These are phyloP conservation scores for Anhinga anhinga DNA, from an alignment of 2,113 vertebrate species.

Conservation along the genomic window DNA sequence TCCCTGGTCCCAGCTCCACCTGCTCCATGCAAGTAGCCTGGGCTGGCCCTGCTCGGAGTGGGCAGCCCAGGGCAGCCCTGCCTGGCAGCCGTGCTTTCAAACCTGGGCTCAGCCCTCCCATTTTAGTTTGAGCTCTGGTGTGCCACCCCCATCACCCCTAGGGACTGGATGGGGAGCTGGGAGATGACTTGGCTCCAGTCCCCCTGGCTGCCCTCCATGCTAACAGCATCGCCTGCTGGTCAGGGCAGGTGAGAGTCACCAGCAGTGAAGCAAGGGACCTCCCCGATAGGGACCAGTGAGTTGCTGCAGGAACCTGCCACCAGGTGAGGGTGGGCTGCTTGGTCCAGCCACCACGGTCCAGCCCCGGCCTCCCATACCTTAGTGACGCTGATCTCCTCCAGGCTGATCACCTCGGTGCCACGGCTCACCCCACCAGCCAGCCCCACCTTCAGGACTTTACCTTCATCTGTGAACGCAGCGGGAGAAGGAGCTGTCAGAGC, in stretches of 20 bases:
- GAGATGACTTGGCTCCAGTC: not conserved
- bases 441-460: slow-evolving; percentile 81
- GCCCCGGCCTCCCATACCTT: slow-evolving; percentile 61
- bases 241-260: not conserved
- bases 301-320: not conserved
- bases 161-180: not conserved
- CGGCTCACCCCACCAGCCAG: slow-evolving; percentile 65
- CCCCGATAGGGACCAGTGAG: rapidly evolving
- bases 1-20: not conserved
- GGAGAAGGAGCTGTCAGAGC: not conserved
- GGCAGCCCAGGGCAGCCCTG: not conserved
- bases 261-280: not conserved
- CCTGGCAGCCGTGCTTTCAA: not conserved
- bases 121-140: not conserved
- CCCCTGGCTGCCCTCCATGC: not conserved
- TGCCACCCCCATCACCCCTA: not conserved
- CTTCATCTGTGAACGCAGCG: slow-evolving; percentile 70
- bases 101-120: not conserved
- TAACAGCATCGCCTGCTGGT: not conserved
- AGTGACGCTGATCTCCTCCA: slow-evolving; percentile 81
- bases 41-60: not conserved
- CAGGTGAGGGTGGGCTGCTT: rapidly evolving
- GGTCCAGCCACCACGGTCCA: not conserved
- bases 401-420: slow-evolving; percentile 73
- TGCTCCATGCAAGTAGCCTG: not conserved